A percentile compares a stretch with the other conserved stretches of the same genome.
These are phyloP conservation scores for Drosophila hydei DNA, from an alignment of 1,140 invertebrate genomes.

Conservation along the genomic window DNA sequence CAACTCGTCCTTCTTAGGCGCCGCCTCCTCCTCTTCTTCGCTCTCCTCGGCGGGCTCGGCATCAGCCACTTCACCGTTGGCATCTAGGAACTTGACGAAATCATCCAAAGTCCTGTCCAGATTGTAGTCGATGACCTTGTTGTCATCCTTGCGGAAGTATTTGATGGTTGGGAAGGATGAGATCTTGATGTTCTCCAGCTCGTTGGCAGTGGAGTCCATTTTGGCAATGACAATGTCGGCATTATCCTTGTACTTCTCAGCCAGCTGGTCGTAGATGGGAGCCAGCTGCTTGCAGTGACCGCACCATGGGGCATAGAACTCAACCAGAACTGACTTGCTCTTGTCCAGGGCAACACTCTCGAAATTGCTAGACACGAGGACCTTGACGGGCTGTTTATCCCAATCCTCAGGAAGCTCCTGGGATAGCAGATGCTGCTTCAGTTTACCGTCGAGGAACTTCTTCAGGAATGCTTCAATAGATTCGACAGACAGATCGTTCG, in stretches of 20 bases:
- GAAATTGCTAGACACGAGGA: constrained; percentile 97
- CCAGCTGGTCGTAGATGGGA: constrained; percentile 95
- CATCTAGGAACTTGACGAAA: constrained; percentile 95
- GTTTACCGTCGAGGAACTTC: constrained; percentile 94
- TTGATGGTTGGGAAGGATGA: constrained; percentile 98
- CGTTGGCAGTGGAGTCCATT: constrained; percentile 99
- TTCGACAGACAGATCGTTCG: constrained; percentile 90
- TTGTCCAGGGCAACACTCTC: constrained; percentile 95
- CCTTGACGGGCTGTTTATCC: constrained; percentile 97
- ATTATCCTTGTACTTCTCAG: constrained; percentile 92
- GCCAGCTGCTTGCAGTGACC: constrained; percentile 98
- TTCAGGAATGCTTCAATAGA: constrained; percentile 93
- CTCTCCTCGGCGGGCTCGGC: constrained; percentile 62
- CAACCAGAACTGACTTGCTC: constrained; percentile 97
- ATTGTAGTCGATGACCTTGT: constrained; percentile 97
- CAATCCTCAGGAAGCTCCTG: constrained; percentile 98
- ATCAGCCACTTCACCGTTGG: constrained; percentile 74
- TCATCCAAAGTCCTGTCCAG: constrained; percentile 97
- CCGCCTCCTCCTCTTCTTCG: constrained; percentile 73
- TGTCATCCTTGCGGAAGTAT: constrained; percentile 96
- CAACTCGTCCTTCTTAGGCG: constrained; percentile 82
- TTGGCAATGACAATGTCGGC: constrained; percentile 97
- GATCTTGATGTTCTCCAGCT: constrained; percentile 97
- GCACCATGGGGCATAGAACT: constrained; percentile 99
- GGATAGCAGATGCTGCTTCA: constrained; percentile 97